Base-by-base conservation (phyloP, 2,113 vertebrate species). In the Pseudorhombus dupliciocellatus region DNA sequence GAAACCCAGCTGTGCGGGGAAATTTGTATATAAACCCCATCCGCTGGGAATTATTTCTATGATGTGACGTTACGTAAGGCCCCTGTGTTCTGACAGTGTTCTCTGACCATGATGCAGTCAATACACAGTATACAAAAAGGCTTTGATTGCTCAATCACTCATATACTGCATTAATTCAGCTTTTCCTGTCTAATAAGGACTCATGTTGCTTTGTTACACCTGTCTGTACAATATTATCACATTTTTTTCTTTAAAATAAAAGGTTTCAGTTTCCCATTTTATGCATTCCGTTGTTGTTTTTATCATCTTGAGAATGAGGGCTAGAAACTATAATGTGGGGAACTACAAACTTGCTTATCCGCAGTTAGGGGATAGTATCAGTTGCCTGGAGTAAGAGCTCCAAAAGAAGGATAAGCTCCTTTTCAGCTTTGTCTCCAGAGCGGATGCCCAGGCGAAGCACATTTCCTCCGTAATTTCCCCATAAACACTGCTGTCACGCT, bases 1-100 rank as follows among this genome's bases (percentile, higher is more conserved):
- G 55, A 44, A 59, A 25, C 25, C 1, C 70, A 80, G 70, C 65
- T 76, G 52, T 57, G 44, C 10, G 20, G 5, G 21, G 18, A 1
- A 42, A 24, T 63, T 37, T 24, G 6, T 40, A 30, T 53, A 26
- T 6, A 28, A 40, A 4, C 65, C 37, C n/a, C 7, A 55, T 48
- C 37, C 34, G 1, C 3, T 5, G 51, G 28, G 42, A 75, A 20
- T 56, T n/a, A 34, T 46, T 18, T 62, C 7, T 50, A 42, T 31
- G 31, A 18, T 24, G 53, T 44, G 58, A 46, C 70, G 30, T 31
- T 52, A 44, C 5, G 20, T 4, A 28, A n/a, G 28, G 18, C 9
- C 7, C 28, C 12, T 28, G 2, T 51, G 11, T 22, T 48, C 21
- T 59, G 4, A 12, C 2, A 25, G 24, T 21, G 21, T 65, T 50